These are phyloP conservation scores for Channa striata DNA, from an alignment of 2,797 vertebrate species.

Conservation along the genomic window DNA sequence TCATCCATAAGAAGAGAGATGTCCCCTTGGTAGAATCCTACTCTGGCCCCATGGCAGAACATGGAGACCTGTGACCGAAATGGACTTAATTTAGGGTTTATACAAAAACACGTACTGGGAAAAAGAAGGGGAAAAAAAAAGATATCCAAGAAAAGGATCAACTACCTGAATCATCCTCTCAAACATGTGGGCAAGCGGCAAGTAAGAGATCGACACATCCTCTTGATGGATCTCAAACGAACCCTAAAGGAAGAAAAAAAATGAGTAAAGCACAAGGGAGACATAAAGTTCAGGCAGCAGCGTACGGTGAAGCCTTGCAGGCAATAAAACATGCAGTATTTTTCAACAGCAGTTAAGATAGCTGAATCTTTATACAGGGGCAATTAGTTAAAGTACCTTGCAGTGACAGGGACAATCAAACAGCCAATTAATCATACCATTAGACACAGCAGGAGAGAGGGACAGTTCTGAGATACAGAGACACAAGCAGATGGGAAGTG, in stretches of 20 bases:
- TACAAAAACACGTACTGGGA: not conserved
- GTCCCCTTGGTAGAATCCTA: constrained; percentile 88
- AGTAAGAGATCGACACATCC: constrained; percentile 88
- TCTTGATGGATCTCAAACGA: constrained; percentile 84
- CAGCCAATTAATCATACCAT: constrained; percentile 80
- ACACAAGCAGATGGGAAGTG: constrained; percentile 64
- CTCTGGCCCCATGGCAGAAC: constrained; percentile 85
- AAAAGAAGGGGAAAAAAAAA: not conserved
- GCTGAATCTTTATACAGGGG: constrained; percentile 62
- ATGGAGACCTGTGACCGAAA: constrained; percentile 78
- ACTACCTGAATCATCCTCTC: constrained; percentile 88
- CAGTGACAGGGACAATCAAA: constrained; percentile 76
- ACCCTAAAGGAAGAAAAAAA: constrained; percentile 72
- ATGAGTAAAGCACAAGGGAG: constrained; percentile 61
- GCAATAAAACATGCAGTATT: constrained; percentile 65
- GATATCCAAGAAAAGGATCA: not conserved
- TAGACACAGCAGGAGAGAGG: constrained; percentile 76
- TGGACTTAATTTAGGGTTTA: constrained; percentile 7
- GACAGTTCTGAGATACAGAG: constrained; percentile 59
- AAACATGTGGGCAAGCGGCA: constrained; percentile 89
- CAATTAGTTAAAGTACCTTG: constrained; percentile 76
- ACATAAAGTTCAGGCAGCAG: constrained; percentile 54
- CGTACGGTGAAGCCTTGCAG: constrained; percentile 31
- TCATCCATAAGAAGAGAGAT: constrained; percentile 87
- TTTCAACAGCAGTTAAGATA: constrained; percentile 59